phyloP scores from a whole-genome alignment of 2,113 vertebrate genomes.

The Desmodus rotundus region DNA sequence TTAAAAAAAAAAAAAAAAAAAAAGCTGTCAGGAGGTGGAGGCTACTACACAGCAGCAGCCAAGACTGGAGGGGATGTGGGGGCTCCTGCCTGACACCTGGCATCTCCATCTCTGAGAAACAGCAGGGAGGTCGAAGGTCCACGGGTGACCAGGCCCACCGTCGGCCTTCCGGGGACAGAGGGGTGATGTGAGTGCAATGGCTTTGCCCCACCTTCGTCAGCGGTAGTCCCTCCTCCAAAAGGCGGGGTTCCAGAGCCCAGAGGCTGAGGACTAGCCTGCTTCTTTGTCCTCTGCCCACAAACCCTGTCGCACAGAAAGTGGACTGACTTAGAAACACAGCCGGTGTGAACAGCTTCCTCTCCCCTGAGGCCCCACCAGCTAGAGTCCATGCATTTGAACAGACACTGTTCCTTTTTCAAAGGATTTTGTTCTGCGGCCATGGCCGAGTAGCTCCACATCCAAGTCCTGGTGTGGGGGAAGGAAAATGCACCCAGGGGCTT shows the following conservation, averaged over 20 bases:
- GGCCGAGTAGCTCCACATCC: background rate
- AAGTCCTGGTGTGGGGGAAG: background rate
- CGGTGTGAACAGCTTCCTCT: background rate
- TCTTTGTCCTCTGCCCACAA: background rate
- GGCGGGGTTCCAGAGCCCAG: background rate
- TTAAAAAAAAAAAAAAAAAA: background rate
- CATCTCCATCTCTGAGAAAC: background rate
- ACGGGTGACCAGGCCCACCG: background rate
- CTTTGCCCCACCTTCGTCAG: background rate
- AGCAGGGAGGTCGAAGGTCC: background rate
- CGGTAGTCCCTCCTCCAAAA: background rate
- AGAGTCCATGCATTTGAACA: background rate
- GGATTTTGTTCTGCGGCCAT: background rate
- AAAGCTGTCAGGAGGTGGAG: constrained; percentile 65
- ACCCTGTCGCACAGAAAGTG: background rate
- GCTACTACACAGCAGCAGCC: constrained; percentile 67
- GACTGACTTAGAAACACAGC: background rate
- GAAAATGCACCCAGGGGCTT: background rate
- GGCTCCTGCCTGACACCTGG: background rate
- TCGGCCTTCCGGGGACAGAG: background rate
- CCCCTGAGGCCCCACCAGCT: background rate
- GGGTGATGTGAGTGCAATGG: constrained; percentile 6
- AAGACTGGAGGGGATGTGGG: background rate
- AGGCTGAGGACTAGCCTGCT: background rate
- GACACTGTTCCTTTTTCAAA: background rate